Conservation (phyloP, 2,113 vertebrate genomes). For the Trichechus manatus region DNA sequence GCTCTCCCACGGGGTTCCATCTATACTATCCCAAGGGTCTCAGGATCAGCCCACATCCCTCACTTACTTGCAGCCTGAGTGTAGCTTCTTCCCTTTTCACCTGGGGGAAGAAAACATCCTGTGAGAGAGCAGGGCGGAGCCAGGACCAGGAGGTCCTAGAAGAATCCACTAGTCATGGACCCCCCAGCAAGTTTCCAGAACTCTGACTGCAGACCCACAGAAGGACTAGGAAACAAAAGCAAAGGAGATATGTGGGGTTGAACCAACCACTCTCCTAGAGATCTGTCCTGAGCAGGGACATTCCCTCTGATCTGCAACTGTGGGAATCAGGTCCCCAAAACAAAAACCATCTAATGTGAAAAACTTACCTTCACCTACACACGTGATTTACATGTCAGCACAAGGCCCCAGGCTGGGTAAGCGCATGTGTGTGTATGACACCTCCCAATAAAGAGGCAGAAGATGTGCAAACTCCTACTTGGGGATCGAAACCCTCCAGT, state of each 20-base stretch:
- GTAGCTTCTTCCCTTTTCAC: background rate
- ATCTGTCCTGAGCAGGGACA: background rate
- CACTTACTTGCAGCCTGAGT: background rate
- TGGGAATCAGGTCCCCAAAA: too few species aligned
- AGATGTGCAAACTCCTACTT: background rate
- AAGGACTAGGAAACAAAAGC: background rate
- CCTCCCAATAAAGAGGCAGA: background rate
- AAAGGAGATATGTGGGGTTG: rapidly evolving
- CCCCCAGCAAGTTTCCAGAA: background rate
- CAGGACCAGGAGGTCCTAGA: too few species aligned
- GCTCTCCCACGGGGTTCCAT: too few species aligned
- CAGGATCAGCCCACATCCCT: too few species aligned
- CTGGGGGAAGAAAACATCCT: too few species aligned
- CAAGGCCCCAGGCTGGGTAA: background rate
- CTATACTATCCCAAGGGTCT: too few species aligned
- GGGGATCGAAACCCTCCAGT: background rate
- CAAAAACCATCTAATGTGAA: background rate
- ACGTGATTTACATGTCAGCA: background rate
- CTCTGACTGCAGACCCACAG: background rate
- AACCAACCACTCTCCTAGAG: rapidly evolving
- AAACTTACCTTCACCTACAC: background rate
- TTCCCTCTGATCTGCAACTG: background rate
- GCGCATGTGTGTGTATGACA: too few species aligned
- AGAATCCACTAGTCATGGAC: background rate
- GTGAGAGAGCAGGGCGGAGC: background rate